Evolutionary conservation across 2,888 invertebrate genomes (phyloP).

Genomic region (Lochmaea crataegi): DNA sequence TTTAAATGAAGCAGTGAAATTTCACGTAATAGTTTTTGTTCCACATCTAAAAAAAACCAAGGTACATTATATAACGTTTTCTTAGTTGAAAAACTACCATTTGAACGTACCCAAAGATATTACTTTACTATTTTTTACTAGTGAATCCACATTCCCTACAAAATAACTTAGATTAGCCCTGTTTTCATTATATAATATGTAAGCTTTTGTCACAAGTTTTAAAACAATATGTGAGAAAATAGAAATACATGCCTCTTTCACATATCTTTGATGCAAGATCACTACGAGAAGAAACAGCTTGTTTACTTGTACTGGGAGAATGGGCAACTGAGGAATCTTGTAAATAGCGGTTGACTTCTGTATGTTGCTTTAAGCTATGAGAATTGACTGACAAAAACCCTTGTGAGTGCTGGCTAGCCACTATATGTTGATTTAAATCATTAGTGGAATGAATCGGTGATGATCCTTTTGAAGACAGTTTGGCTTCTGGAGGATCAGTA

Average conservation of each 20-base stretch:
- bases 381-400: not conserved
- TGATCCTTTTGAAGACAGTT: slow-evolving; percentile 4
- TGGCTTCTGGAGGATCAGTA: not conserved
- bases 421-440: not conserved
- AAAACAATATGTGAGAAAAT: slow-evolving; percentile 1
- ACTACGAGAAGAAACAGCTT: slow-evolving; percentile 4
- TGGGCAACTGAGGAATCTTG: slow-evolving; percentile 4
- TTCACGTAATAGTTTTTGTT: not conserved
- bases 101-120: slow-evolving; percentile 2
- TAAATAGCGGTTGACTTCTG: not conserved
- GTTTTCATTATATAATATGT: not conserved
- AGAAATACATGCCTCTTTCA: slow-evolving; percentile 4
- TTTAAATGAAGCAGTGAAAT: not conserved
- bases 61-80: not conserved
- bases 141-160: slow-evolving; percentile 2
- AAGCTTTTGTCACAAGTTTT: slow-evolving; percentile 2
- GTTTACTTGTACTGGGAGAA: not conserved
- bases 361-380: slow-evolving; percentile 4
- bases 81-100: slow-evolving; percentile 3
- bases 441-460: not conserved
- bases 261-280: slow-evolving; percentile 2
- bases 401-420: not conserved
- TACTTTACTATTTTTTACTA: not conserved
- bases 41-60: not conserved
- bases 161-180: not conserved